Evolutionary conservation across 1,140 invertebrate species (phyloP), one percentile per base, ranked within the genome.

Genomic region (Potamilus streckersoni): DNA sequence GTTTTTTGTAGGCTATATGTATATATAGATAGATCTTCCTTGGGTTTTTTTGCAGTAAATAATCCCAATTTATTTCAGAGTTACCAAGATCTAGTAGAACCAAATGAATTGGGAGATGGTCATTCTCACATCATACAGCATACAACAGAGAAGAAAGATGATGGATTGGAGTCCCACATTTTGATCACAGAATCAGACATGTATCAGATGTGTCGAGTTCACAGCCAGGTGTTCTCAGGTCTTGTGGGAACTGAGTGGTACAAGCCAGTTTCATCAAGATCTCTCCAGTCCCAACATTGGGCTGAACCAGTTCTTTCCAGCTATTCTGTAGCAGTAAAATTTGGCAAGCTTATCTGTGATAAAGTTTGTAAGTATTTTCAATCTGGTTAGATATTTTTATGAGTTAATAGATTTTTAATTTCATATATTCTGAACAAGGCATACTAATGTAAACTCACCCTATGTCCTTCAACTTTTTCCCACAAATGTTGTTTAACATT

Each of bases 71-170:
- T 23, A 56, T 79, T 75, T 31, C 73, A 88, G 60, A 88, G 89
- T 31, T 91, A 89, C 80, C 77, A 84, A 55, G 91, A 91, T 76
- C 74, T 91, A 27, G 75, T 80, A 59, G 82, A 76, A 15, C 71
- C 75, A 17, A 76, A 76, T 5, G 71, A 78, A 13, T 76, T 86
- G 38, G 79, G 86, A 65, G 79, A 86, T 72, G 20, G 73, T 60
- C 19, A 31, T 64, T 62, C 64, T 15, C 19, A 66, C 17, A 38
- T 69, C 17, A 65, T n/a, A 66, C 73, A 69, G 71, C 77, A 49
- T 15, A 63, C 14, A 49, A 38, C 16, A 64, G 59, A 65, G 69
- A 78, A 16, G 71, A 82, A 31, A n/a, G 79, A 82, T 62, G 67
- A 61, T 16, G 38, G 59, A 14, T 69, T 66, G 31, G 73, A n/a